Percentiles rank a stretch among this genome's conserved stretches.
phyloP scores from a whole-genome alignment of 1,140 invertebrate genomes.

The Piezodorus guildinii region DNA sequence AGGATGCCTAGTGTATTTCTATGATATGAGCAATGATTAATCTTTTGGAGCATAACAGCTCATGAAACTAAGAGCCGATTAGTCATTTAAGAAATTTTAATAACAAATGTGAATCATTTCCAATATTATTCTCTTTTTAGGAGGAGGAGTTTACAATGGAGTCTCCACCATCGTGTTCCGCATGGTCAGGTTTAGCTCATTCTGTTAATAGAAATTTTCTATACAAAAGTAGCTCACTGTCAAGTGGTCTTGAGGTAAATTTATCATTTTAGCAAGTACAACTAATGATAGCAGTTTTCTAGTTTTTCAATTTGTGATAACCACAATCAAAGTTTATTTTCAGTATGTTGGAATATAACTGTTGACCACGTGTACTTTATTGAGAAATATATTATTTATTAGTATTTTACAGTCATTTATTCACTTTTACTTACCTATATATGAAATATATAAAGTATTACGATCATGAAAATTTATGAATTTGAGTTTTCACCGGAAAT shows the following conservation, averaged over 20 bases:
- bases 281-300: too few species aligned
- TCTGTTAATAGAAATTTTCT: constrained; percentile 50
- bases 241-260: constrained; percentile 46
- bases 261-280: too few species aligned
- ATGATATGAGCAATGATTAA: background rate
- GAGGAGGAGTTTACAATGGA: constrained; percentile 34
- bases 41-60: background rate
- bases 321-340: constrained; percentile 15
- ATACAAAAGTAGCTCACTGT: constrained; percentile 48
- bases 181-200: constrained; percentile 31
- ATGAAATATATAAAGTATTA: too few species aligned
- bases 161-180: constrained; percentile 41
- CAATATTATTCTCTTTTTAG: constrained; percentile 1
- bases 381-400: too few species aligned
- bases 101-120: too few species aligned
- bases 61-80: background rate
- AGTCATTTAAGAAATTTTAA: background rate
- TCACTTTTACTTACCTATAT: too few species aligned
- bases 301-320: too few species aligned
- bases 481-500: too few species aligned
- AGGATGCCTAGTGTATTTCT: constrained; percentile 16
- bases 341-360: background rate
- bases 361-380: background rate
- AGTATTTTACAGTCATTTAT: too few species aligned
- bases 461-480: too few species aligned